phyloP scores from a whole-genome alignment of 2,113 vertebrate genomes.

The Antechinus stuartii region DNA sequence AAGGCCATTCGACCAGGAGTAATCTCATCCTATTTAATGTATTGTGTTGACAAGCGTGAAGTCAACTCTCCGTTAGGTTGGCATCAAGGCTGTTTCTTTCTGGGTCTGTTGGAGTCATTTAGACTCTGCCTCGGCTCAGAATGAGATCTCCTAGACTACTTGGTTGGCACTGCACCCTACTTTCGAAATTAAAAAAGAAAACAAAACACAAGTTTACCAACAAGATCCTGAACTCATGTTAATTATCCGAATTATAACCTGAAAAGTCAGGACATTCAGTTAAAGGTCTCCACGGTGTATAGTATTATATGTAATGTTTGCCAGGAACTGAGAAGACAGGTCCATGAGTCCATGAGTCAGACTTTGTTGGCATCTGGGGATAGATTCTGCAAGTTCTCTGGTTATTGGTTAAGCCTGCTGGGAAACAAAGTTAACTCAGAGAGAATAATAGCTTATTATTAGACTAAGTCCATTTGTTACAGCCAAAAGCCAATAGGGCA shows the following conservation, averaged over 20 bases:
- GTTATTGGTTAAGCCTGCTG: constrained; percentile 34
- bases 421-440: background rate
- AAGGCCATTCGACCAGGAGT: background rate
- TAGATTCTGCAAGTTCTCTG: background rate
- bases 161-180: background rate
- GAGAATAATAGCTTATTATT: background rate
- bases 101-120: background rate
- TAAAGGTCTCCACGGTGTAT: constrained; percentile 10
- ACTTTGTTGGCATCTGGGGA: background rate
- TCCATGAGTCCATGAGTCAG: background rate
- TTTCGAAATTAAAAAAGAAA: constrained; percentile 54
- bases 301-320: constrained; percentile 1
- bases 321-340: background rate
- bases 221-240: constrained; percentile 28
- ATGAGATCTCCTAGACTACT: background rate
- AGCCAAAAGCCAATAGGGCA: constrained; percentile 50
- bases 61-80: background rate
- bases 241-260: constrained; percentile 29
- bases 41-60: constrained; percentile 4
- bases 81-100: background rate
- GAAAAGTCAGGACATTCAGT: background rate
- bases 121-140: background rate
- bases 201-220: background rate
- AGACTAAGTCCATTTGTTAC: constrained; percentile 35
- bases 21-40: background rate